Percentiles rank a stretch among this genome's conserved stretches.
These are phyloP conservation scores for Temnothorax rugatulus DNA, from an alignment of 2,888 invertebrate species.

Conservation along the genomic window DNA sequence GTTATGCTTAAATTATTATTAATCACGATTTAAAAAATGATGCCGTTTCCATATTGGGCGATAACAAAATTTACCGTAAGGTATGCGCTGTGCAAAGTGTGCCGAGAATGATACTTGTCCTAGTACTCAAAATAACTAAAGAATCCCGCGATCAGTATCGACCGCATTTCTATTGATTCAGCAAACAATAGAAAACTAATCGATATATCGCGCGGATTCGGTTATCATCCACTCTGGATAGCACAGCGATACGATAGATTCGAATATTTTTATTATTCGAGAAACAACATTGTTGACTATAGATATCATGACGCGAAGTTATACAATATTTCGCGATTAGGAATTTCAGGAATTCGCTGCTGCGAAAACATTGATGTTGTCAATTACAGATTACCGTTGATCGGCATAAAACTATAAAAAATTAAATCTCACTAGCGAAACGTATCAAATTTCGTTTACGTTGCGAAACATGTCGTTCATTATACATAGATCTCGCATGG, in stretches of 20 bases:
- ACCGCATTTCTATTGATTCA: slow-evolving; percentile 30
- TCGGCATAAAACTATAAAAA: slow-evolving; percentile 30
- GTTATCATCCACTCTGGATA: not conserved
- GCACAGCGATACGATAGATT: slow-evolving; percentile 1
- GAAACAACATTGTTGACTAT: slow-evolving; percentile 9
- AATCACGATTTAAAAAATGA: slow-evolving; percentile 18
- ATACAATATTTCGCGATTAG: slow-evolving; percentile 30
- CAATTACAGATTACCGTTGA: slow-evolving; percentile 3
- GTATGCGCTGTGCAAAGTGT: not conserved
- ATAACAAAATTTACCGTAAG: not conserved
- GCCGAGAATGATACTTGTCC: not conserved
- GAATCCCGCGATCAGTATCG: slow-evolving; percentile 1
- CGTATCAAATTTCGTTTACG: not conserved
- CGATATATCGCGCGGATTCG: slow-evolving; percentile 15
- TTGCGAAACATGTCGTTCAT: not conserved
- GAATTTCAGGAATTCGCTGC: not conserved
- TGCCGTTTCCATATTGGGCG: not conserved
- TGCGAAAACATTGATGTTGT: not conserved
- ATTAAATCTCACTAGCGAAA: slow-evolving; percentile 5
- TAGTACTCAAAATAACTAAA: not conserved
- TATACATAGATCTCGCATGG: not conserved
- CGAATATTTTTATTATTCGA: slow-evolving; percentile 16
- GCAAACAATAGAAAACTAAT: slow-evolving; percentile 35
- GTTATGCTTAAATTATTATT: not conserved
- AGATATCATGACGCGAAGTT: not conserved